Conservation (phyloP, 2,888 invertebrate species). For the Odontocerum albicorne region DNA sequence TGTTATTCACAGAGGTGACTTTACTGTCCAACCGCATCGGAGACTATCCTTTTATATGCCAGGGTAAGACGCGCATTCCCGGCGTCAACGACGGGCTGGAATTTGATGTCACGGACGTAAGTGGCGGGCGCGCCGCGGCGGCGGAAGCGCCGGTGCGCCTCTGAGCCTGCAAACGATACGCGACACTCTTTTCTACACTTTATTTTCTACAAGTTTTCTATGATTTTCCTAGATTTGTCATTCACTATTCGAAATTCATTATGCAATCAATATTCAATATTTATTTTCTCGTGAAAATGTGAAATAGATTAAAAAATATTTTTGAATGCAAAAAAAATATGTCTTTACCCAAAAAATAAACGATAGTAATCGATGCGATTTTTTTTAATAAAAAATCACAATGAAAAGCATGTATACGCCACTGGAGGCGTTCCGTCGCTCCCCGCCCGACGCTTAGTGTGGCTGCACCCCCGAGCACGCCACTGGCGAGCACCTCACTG, state of each 20-base stretch:
- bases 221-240: too few relatives aligned
- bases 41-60: constrained; percentile 89
- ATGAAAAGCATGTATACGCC: constrained; percentile 7
- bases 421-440: constrained; percentile 34
- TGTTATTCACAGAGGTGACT: constrained; percentile 71
- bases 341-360: too few relatives aligned
- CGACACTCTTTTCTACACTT: too few relatives aligned
- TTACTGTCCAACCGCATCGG: constrained; percentile 82
- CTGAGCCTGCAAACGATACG: constrained; percentile 9
- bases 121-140: constrained; percentile 47
- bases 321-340: too few relatives aligned
- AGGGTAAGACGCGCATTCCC: constrained; percentile 93
- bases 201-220: too few relatives aligned
- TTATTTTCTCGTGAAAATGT: too few relatives aligned
- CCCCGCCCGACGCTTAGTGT: constrained; percentile 27
- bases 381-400: neutral
- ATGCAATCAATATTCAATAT: too few relatives aligned
- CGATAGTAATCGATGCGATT: constrained; percentile 22
- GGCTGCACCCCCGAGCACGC: constrained; percentile 5
- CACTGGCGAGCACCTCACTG: constrained; percentile 14
- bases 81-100: constrained; percentile 93
- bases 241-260: too few relatives aligned
- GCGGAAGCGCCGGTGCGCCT: constrained; percentile 23
- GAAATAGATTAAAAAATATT: too few relatives aligned
- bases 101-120: constrained; percentile 85